A percentile compares a stretch with the other conserved stretches of the same genome.
phyloP scores from a whole-genome alignment of 2,113 vertebrate species.

The Scopus umbretta region DNA sequence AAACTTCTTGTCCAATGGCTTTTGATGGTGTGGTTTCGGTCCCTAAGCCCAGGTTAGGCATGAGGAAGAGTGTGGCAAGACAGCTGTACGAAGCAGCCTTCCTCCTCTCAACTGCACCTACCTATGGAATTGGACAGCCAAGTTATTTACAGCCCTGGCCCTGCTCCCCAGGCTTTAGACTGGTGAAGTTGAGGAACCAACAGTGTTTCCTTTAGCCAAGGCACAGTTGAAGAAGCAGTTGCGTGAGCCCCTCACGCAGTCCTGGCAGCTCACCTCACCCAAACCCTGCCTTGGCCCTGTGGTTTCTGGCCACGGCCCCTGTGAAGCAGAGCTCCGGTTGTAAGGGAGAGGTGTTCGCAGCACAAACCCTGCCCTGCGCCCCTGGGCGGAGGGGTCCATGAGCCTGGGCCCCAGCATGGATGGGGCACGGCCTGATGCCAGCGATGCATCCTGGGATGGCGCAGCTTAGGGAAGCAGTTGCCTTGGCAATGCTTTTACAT shows the following conservation, averaged over 20 bases:
- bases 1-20: neutral
- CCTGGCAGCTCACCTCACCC: neutral
- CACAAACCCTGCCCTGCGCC: neutral
- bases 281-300: neutral
- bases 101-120: neutral
- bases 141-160: neutral
- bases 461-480: neutral
- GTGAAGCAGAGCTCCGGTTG: neutral
- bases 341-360: neutral
- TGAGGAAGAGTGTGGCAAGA: neutral
- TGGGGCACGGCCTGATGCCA: neutral
- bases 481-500: neutral
- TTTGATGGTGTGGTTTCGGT: neutral
- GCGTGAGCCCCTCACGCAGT: neutral
- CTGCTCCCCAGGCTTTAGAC: neutral
- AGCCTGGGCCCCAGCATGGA: neutral
- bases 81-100: neutral
- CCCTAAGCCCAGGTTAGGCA: neutral
- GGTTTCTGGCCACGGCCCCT: neutral
- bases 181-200: neutral
- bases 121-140: neutral
- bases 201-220: neutral
- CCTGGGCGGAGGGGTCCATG: neutral
- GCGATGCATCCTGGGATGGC: neutral
- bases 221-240: neutral